Base-by-base conservation (phyloP, 1,140 invertebrate genomes). In the Portunus trituberculatus region DNA sequence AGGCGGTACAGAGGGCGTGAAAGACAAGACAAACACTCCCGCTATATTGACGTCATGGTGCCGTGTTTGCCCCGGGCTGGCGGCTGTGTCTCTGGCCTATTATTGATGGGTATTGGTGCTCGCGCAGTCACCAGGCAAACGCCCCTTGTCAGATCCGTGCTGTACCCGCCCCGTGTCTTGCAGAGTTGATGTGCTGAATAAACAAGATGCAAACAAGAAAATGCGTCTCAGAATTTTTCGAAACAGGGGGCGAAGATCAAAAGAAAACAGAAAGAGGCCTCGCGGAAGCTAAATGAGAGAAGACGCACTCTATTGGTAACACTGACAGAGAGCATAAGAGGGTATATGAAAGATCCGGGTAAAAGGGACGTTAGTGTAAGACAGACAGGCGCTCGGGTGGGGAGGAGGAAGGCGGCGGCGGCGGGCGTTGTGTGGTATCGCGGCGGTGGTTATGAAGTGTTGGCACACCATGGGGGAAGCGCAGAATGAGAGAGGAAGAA, bases 171-270 rank as follows among this genome's bases (percentile, higher is more conserved):
- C 16, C 12, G 12, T 59, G 52, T 59, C 52, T 59, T 59, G 16
- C 52, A 14, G 16, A 59, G 12, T 59, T 59, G 12, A 59, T 59
- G 52, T 20, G 16, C 16, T 59, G 52, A 25, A 7, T 25, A n/a
- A 76, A 76, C 67, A n/a, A 76, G 67, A 76, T 76, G 67, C 67
- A 76, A 76, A 76, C 67, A 76, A 76, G 67, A 76, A n/a, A n/a
- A 76, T 39, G 39, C 67, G 67, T 76, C 4, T n/a, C 67, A 76
- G 25, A 76, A n/a, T n/a, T n/a, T 76, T n/a, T 76, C 20, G 67
- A 76, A 76, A 76, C 67, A 14, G n/a, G 20, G 25, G 67, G 25
- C 6, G 20, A n/a, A 76, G 25, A 76, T n/a, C 16, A 76, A 76
- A 76, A n/a, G 20, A 20, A 76, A n/a, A n/a, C 20, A n/a, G 1